Conservation (phyloP, 2,888 invertebrate species). For the Drosophila mimica region DNA sequence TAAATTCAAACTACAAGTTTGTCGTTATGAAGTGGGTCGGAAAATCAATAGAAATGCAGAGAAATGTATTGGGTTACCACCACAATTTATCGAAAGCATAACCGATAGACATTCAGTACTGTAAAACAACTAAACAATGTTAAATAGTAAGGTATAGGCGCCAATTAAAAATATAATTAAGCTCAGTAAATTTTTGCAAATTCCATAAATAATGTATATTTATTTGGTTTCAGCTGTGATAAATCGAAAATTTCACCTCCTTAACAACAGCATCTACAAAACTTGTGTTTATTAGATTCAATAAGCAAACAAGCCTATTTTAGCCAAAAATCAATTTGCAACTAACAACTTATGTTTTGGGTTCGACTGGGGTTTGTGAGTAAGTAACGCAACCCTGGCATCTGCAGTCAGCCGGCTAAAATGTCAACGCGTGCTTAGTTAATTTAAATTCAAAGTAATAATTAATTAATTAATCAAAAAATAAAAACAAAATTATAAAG, state of each 20-base stretch:
- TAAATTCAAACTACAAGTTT: conserved; percentile 75
- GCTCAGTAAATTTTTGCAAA: background rate
- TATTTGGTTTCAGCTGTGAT: background rate
- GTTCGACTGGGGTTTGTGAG: background rate
- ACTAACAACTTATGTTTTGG: background rate
- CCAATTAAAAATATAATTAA: background rate
- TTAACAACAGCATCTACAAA: background rate
- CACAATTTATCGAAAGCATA: conserved; percentile 28
- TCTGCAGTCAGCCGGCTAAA: conserved; percentile 44
- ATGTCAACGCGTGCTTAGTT: conserved; percentile 19
- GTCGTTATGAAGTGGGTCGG: conserved; percentile 68
- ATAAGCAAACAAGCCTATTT: background rate
- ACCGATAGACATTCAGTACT: conserved; percentile 10
- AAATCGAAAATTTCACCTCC: too few species aligned
- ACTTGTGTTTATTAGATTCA: background rate
- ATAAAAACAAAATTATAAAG: background rate
- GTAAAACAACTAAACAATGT: conserved; percentile 7
- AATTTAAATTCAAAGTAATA: background rate
- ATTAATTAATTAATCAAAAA: background rate
- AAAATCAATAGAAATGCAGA: conserved; percentile 56
- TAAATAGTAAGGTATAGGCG: background rate
- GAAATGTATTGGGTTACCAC: conserved; percentile 35
- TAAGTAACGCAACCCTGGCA: conserved; percentile 28
- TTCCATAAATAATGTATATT: background rate
- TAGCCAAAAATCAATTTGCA: background rate